Evolutionary conservation across 2,113 vertebrate genomes (phyloP).

Genomic region (Lasiurus cinereus): DNA sequence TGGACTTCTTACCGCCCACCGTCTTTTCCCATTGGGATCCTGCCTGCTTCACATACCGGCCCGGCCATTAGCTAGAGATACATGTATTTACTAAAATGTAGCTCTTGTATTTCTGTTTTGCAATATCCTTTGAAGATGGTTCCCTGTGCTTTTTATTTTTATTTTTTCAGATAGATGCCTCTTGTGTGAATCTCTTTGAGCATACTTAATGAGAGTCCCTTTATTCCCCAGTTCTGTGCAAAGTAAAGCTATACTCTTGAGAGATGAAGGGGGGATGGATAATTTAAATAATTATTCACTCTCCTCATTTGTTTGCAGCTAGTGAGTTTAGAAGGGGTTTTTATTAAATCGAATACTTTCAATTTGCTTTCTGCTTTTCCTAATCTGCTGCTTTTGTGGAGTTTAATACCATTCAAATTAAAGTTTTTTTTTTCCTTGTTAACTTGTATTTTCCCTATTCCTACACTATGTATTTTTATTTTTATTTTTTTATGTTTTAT

Average conservation of each 20-base stretch:
- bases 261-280: neutral
- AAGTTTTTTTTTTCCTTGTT: neutral
- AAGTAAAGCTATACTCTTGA: neutral
- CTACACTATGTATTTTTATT: slow-evolving; percentile 13
- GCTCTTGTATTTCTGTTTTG: neutral
- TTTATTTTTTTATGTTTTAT: neutral
- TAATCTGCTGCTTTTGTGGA: slow-evolving; percentile 23
- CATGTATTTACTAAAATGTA: neutral
- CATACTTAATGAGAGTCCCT: neutral
- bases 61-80: neutral
- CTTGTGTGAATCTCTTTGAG: neutral
- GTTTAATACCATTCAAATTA: neutral
- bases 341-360: neutral
- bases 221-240: neutral
- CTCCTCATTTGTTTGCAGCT: slow-evolving; percentile 16
- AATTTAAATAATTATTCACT: slow-evolving; percentile 32
- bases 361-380: slow-evolving; percentile 36
- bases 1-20: neutral
- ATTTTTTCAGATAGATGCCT: neutral
- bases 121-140: neutral
- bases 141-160: neutral
- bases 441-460: neutral
- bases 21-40: neutral
- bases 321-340: neutral
- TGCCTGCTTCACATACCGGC: neutral